Conservation (phyloP, 1,140 invertebrate genomes). For the Tribolium castaneum region DNA sequence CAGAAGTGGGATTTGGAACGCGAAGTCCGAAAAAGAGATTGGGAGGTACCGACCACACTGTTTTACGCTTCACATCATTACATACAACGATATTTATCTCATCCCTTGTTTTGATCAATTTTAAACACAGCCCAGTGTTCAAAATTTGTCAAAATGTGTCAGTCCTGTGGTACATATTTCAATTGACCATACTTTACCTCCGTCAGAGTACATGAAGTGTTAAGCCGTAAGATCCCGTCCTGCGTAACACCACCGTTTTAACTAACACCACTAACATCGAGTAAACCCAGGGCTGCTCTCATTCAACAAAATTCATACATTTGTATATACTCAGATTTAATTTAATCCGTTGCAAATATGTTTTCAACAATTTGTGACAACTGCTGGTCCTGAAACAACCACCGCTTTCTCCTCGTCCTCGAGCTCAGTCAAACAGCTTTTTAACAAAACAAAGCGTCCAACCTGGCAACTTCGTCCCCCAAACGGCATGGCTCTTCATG, state of each 20-base stretch:
- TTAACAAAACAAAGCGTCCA: conserved; percentile 1
- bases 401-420: not conserved
- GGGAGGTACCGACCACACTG: conserved; percentile 83
- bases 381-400: conserved; percentile 41
- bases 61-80: conserved; percentile 52
- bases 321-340: conserved; percentile 40
- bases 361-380: conserved; percentile 32
- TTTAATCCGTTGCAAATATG: conserved; percentile 28
- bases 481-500: conserved; percentile 64
- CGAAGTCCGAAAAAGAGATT: conserved; percentile 98
- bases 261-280: conserved; percentile 41
- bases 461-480: conserved; percentile 6
- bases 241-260: conserved; percentile 43
- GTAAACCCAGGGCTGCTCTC: conserved; percentile 45
- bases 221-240: conserved; percentile 56
- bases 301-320: conserved; percentile 28
- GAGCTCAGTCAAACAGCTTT: not conserved
- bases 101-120: conserved; percentile 15
- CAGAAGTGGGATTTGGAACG: conserved; percentile 99
- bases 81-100: conserved; percentile 44
- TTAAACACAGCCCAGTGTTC: conserved; percentile 36
- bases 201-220: conserved; percentile 60
- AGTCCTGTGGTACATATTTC: conserved; percentile 48
- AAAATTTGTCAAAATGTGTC: conserved; percentile 47
- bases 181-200: conserved; percentile 15